Evolutionary conservation across 1,140 invertebrate species (phyloP).

Genomic region (Cepaea nemoralis): DNA sequence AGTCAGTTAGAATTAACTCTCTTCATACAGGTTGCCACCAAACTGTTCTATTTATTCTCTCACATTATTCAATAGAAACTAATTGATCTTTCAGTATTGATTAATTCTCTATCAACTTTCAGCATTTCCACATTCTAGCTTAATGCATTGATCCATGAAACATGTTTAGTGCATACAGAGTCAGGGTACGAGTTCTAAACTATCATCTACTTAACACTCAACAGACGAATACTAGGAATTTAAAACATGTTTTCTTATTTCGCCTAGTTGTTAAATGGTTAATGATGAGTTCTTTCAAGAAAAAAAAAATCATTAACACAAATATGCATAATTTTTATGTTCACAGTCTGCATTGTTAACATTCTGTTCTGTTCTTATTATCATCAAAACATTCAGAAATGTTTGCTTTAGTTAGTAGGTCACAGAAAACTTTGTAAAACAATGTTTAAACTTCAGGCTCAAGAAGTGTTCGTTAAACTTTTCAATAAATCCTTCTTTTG

Average conservation of each 20-base stretch:
- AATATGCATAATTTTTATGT: too few relatives aligned
- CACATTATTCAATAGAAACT: neutral
- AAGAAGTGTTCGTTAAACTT: too few relatives aligned
- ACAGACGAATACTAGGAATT: neutral
- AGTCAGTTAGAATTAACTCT: neutral
- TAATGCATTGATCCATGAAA: neutral
- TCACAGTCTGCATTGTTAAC: too few relatives aligned
- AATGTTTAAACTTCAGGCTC: too few relatives aligned
- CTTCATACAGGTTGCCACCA: neutral
- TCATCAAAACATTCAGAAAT: too few relatives aligned
- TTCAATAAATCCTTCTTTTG: too few relatives aligned
- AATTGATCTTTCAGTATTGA: constrained; percentile 15
- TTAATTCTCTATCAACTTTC: neutral
- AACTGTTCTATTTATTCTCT: neutral
- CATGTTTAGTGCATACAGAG: neutral
- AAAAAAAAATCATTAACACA: too few relatives aligned
- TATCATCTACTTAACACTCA: neutral
- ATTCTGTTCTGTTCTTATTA: too few relatives aligned
- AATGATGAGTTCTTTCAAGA: too few relatives aligned
- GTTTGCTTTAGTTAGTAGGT: too few relatives aligned
- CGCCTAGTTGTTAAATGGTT: too few relatives aligned
- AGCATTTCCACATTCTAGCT: neutral
- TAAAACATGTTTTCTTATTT: neutral
- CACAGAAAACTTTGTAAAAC: too few relatives aligned
- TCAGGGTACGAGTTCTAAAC: neutral